phyloP scores from a whole-genome alignment of 2,113 vertebrate genomes.

The Theristicus caerulescens region DNA sequence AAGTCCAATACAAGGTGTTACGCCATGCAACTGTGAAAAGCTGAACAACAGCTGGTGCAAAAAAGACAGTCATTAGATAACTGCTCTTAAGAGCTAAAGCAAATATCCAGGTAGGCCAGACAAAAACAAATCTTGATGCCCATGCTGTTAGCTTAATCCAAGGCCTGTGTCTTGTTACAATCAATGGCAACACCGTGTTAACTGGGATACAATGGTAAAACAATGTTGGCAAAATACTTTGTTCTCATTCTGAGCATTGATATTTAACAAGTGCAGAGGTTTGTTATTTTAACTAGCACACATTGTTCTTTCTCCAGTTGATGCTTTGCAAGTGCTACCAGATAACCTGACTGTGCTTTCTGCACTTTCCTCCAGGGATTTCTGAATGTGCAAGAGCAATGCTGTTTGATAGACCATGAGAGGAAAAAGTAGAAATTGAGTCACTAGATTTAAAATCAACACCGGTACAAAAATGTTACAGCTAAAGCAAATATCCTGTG shows the following conservation, averaged over 20 bases:
- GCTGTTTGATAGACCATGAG: neutral
- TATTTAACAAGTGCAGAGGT: neutral
- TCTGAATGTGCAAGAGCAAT: fast-evolving
- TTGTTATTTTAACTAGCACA: neutral
- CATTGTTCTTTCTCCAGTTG: neutral
- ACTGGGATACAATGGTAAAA: neutral
- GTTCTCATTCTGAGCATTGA: neutral
- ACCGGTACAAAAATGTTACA: neutral
- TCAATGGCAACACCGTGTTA: fast-evolving
- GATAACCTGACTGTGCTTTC: neutral
- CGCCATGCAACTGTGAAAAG: fast-evolving
- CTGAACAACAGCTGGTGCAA: neutral
- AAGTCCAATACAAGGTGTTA: neutral
- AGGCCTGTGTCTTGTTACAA: neutral
- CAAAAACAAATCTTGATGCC: neutral
- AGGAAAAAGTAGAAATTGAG: neutral
- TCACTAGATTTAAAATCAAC: neutral
- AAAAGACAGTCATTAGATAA: neutral
- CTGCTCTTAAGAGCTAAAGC: neutral
- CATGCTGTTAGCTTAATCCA: neutral
- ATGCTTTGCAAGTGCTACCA: neutral
- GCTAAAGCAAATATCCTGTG: neutral
- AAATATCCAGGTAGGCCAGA: neutral
- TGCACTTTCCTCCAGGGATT: neutral
- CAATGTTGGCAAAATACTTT: neutral